Evolutionary conservation across 1,140 invertebrate genomes (phyloP), one percentile per base, ranked within the genome.

Genomic region (Contarinia nasturtii): DNA sequence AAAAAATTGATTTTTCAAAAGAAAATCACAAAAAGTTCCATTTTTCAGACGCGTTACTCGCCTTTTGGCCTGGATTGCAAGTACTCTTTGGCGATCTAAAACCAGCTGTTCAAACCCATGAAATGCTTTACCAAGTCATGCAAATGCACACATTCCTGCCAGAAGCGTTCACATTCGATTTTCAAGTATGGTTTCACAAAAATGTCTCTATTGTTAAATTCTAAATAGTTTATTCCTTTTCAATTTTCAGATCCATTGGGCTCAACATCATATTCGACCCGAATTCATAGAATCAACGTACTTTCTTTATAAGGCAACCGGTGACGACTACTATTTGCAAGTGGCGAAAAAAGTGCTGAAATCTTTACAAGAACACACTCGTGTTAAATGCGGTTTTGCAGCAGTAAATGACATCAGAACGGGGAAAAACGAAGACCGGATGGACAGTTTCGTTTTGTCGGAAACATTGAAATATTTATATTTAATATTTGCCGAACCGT

Each of bases 231-330:
- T 5, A 17, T 94, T 94, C 62, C 94, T 89, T 1, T 83, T 83
- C 4, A 89, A 93, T 68, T 91, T 93, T 58, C 85, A 90, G 75
- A 88, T 98, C 0, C 90, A 98, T 58, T 98, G 94, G 94, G 91
- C 86, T 12, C 91, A 97, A 63, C 91, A 97, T 72, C 92, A 91
- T 7, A 67, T 98, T 2, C 73, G 95, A 45, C 95, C 95, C 7
- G 95, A 98, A 66, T 98, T 98, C 67, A 68, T 98, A 19, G 95
- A 98, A 67, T 96, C 91, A 1, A 98, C 94, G 0, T 98, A 98
- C 60, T 96, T 97, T 59, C 66, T 98, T 7, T 93, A 95, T 63
- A 75, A 82, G 58, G 93, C 93, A 1, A 98, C 94, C 2, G 80
- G 80, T 33, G 95, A 98, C 69, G 82, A 84, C 50, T 88, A 97